Base-by-base conservation (phyloP, 2,797 vertebrate genomes). In the Ambastaia sidthimunki region DNA sequence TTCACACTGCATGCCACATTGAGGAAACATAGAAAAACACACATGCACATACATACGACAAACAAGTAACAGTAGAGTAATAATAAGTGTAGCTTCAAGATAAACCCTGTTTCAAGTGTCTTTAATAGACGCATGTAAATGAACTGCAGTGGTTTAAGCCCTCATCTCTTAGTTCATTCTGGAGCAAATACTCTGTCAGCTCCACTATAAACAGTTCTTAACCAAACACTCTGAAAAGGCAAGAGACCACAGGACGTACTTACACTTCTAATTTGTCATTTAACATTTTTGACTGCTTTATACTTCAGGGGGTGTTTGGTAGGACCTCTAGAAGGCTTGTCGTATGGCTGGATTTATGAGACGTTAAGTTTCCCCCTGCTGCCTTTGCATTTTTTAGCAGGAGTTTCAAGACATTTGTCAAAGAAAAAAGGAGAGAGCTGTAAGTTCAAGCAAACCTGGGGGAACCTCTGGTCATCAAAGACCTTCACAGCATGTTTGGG, bases 341-440 rank as follows among this genome's bases (percentile, higher is more conserved):
- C 86, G 82, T 69, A 52, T 28, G 34, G 16, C 44, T 71, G 77
- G 87, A 89, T 83, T 88, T 87, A 85, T 79, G 60, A 80, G 55
- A 80, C 86, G 85, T 86, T 76, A 88, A 87, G 86, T 84, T 83
- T 85, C 85, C 76, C 78, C 80, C 81, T 80, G 74, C 48, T 74
- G 71, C 65, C 84, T 81, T 82, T 71, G 74, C 80, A 66, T 75
- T 71, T 79, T 73, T 68, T 85, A 75, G 50, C 59, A 48, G 66
- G 13, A 75, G 44, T 54, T 37, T 63, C 25, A 68, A 81, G 78
- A 74, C 83, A 89, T 88, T 83, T 74, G 85, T 90, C 86, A 86
- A 80, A 31, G 34, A 59, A 9, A 21, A 28, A 44, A 19, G 70
- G 41, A 54, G 74, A 47, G 63, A 28, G 23, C 37, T 12, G 60